phyloP scores from a whole-genome alignment of 2,113 vertebrate species.

The Astatoreochromis straeleni region DNA sequence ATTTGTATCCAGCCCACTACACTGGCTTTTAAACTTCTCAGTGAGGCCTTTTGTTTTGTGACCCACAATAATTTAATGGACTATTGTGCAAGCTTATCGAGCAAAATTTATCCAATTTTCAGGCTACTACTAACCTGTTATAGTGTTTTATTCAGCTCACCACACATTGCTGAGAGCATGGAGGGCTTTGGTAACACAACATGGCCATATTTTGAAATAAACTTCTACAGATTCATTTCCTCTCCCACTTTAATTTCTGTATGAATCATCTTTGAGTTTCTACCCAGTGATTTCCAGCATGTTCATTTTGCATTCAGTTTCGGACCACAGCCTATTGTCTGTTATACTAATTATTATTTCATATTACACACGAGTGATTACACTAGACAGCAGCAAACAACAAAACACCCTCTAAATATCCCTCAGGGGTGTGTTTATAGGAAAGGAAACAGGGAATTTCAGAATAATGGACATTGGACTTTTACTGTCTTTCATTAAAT shows the following conservation, averaged over 20 bases:
- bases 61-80: constrained; percentile 46
- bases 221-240: constrained; percentile 4
- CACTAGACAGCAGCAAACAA: background rate
- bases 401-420: constrained; percentile 1
- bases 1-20: constrained; percentile 30
- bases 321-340: constrained; percentile 20
- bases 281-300: background rate
- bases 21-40: constrained; percentile 53
- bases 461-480: background rate
- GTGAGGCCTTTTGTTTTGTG: constrained; percentile 51
- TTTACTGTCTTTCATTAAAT: background rate
- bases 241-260: constrained; percentile 44
- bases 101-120: constrained; percentile 25
- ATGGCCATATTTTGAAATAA: constrained; percentile 14
- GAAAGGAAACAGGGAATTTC: background rate
- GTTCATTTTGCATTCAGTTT: constrained; percentile 13
- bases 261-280: constrained; percentile 26
- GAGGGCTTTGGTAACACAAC: constrained; percentile 3
- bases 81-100: constrained; percentile 27
- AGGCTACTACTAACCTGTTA: constrained; percentile 30
- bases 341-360: constrained; percentile 20
- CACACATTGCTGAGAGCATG: background rate
- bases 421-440: background rate
- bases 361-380: constrained; percentile 4
- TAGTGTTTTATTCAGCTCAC: constrained; percentile 12